Evolutionary conservation across 2,797 vertebrate species (phyloP), one percentile per base, ranked within the genome.

Genomic region (Schizopygopsis malacanthus): DNA sequence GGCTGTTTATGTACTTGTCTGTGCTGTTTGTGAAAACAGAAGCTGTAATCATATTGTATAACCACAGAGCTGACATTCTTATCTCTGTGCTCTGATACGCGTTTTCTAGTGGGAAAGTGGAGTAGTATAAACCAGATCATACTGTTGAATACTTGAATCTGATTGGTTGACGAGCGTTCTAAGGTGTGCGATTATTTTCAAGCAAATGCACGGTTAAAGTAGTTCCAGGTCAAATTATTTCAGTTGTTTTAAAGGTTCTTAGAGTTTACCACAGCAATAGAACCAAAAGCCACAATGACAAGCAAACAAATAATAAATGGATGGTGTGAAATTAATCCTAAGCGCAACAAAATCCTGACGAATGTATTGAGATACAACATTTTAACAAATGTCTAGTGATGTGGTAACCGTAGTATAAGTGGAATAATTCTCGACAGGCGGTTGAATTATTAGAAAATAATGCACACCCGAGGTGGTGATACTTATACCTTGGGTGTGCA

Each of bases 1-100:
- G 52, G 84, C 76, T 71, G n/a, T 77, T 79, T 43, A 28, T 85
- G 63, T 70, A 33, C n/a, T 77, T 59, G 59, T 63, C 28, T 47
- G 50, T 59, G 39, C n/a, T 41, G 59, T 77, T 52, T 65, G 16
- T 47, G 56, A 63, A 83, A 61, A 65, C 43, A 61, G 39, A 33
- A 65, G 13, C 22, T 77, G 72, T 54, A 67, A 54, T 84, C 28
- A 6, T 61, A 20, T 61, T 83, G 72, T 37, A 67, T 18, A n/a
- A 41, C 59, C 59, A 52, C 13, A 12, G 59, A 50, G 79, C 61
- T 81, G 45, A 65, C 18, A 33, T n/a, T 39, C 11, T 54, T 4
- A 43, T 43, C 56, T 79, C 39, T 5, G 1, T 59, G 39, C 13
- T 61, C 15, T 33, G 6, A 16, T 8, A 12, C 1, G 0, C 3